Percentiles rank a stretch among this genome's conserved stretches.
phyloP scores from a whole-genome alignment of 2,888 invertebrate genomes.

The Drosophila meridionalis region DNA sequence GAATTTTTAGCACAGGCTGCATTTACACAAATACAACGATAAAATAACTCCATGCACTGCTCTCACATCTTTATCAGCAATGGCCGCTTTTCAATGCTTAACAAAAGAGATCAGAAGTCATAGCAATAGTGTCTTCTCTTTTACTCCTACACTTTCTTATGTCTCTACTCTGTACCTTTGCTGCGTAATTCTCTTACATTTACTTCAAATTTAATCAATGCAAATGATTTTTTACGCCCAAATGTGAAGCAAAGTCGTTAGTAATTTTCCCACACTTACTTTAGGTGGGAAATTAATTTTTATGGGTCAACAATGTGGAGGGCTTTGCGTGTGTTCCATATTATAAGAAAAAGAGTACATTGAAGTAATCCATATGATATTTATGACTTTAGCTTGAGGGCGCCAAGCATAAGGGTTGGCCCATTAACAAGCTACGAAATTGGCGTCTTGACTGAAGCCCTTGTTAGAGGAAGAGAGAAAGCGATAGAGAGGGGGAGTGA shows the following conservation, averaged over 20 bases:
- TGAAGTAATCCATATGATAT: slow-evolving; percentile 21
- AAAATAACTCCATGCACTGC: background rate
- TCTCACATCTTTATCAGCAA: background rate
- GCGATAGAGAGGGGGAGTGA: background rate
- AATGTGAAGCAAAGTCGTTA: background rate
- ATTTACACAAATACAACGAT: background rate
- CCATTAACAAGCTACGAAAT: slow-evolving; percentile 4
- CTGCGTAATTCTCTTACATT: background rate
- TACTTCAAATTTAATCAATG: background rate
- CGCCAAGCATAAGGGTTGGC: slow-evolving; percentile 32
- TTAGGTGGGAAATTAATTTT: slow-evolving; percentile 54
- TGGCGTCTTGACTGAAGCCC: background rate
- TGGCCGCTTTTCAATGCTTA: no score
- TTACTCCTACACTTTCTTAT: background rate
- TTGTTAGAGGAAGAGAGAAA: background rate
- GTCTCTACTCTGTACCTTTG: background rate
- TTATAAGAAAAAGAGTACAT: slow-evolving; percentile 6
- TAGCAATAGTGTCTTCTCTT: background rate
- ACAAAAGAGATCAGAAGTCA: no score
- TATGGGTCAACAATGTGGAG: slow-evolving; percentile 56
- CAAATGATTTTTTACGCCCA: background rate
- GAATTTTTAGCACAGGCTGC: background rate
- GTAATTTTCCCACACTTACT: slow-evolving; percentile 22
- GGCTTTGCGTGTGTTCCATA: slow-evolving; percentile 21
- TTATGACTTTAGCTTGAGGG: slow-evolving; percentile 14